Conservation (phyloP, 2,113 vertebrate genomes). For the Malurus melanocephalus region DNA sequence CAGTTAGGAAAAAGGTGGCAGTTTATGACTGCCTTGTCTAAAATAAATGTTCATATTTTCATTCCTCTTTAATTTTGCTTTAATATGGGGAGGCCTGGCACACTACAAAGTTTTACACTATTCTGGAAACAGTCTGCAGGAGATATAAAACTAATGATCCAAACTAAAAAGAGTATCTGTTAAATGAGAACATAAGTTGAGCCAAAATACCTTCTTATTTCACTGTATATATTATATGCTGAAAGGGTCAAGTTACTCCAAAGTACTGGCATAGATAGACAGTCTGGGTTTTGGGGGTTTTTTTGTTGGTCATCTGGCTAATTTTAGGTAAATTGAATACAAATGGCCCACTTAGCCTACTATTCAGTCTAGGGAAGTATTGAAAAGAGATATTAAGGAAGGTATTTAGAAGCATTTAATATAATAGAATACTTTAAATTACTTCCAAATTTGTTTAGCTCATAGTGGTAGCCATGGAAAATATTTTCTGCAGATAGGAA, state of each 20-base stretch:
- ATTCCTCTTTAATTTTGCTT: slow-evolving; percentile 17
- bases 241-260: neutral
- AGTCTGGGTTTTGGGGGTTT: neutral
- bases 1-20: neutral
- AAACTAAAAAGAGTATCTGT: neutral
- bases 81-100: neutral
- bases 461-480: neutral
- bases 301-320: neutral
- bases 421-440: neutral
- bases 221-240: neutral
- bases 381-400: neutral
- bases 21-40: neutral
- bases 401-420: neutral
- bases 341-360: neutral
- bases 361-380: neutral
- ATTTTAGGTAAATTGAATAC: neutral
- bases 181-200: neutral
- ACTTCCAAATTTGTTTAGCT: neutral
- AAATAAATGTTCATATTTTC: slow-evolving; percentile 13
- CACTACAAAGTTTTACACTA: neutral
- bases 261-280: neutral
- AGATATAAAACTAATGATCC: slow-evolving; percentile 10
- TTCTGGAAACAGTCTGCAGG: neutral
- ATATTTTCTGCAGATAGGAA: neutral
- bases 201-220: neutral